Conservation (phyloP, 1,140 invertebrate species). For the Hyposmocoma kahamanoa region DNA sequence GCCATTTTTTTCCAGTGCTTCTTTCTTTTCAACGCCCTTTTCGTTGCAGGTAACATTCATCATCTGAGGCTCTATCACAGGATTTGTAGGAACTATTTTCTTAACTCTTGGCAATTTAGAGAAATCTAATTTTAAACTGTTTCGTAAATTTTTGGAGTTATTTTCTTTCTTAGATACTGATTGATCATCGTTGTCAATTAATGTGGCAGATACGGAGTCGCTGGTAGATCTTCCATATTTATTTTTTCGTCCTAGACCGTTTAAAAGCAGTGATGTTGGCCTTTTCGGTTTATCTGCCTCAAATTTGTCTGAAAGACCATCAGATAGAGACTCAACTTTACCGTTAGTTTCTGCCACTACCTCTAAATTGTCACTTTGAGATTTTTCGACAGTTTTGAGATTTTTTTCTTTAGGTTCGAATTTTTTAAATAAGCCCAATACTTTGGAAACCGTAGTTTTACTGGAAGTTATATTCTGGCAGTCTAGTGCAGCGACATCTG, state of each 20-base stretch:
- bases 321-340: conserved; percentile 31
- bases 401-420: conserved; percentile 70
- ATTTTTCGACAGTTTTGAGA: conserved; percentile 36
- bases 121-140: conserved; percentile 80
- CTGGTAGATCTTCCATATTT: conserved; percentile 50
- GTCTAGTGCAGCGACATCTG: conserved; percentile 75
- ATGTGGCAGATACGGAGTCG: conserved; percentile 36
- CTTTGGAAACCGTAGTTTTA: conserved; percentile 78
- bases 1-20: conserved; percentile 59
- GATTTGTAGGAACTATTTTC: conserved; percentile 70
- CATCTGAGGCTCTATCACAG: conserved; percentile 67
- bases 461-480: conserved; percentile 49
- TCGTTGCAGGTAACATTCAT: conserved; percentile 49
- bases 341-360: conserved; percentile 23
- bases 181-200: conserved; percentile 38
- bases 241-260: conserved; percentile 60
- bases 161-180: conserved; percentile 42
- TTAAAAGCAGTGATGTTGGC: conserved; percentile 65
- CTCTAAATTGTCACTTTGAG: conserved; percentile 22
- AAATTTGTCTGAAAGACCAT: conserved; percentile 18
- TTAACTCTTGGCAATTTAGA: conserved; percentile 75
- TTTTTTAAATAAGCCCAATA: conserved; percentile 83
- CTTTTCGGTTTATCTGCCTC: conserved; percentile 61
- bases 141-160: conserved; percentile 57
- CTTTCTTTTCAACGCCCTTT: conserved; percentile 44